These are phyloP conservation scores for Trachymyrmex cornetzi DNA, from an alignment of 1,140 invertebrate species.

Conservation along the genomic window DNA sequence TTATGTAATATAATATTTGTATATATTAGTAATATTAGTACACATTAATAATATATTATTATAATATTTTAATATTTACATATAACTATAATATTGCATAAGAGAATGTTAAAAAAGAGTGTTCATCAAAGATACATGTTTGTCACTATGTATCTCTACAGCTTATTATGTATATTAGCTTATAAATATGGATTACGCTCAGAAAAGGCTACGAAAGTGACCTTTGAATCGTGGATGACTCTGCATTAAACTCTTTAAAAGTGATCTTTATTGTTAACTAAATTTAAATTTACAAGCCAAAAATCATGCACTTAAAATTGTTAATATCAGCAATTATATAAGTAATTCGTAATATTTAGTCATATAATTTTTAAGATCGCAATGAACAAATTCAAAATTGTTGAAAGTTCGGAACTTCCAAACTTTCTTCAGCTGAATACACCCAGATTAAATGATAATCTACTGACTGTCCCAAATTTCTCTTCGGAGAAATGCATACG, in stretches of 20 bases:
- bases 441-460: conserved; percentile 21
- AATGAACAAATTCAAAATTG: neutral
- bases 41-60: neutral
- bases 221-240: conserved; percentile 19
- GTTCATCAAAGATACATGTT: neutral
- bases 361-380: neutral
- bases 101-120: neutral
- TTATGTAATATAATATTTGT: too few relatives aligned
- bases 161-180: neutral
- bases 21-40: too few relatives aligned
- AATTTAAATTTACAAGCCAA: neutral
- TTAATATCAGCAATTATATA: neutral
- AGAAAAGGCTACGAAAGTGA: neutral
- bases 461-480: conserved; percentile 14
- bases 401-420: neutral
- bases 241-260: neutral
- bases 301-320: neutral
- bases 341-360: neutral
- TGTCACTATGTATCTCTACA: neutral
- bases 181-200: conserved; percentile 29
- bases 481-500: conserved; percentile 29
- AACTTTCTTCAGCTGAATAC: neutral
- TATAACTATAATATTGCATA: neutral
- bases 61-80: neutral
- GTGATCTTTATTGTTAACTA: too few relatives aligned